Evolutionary conservation across 1,140 invertebrate genomes (phyloP), one percentile per base, ranked within the genome.

Genomic region (Battus philenor): DNA sequence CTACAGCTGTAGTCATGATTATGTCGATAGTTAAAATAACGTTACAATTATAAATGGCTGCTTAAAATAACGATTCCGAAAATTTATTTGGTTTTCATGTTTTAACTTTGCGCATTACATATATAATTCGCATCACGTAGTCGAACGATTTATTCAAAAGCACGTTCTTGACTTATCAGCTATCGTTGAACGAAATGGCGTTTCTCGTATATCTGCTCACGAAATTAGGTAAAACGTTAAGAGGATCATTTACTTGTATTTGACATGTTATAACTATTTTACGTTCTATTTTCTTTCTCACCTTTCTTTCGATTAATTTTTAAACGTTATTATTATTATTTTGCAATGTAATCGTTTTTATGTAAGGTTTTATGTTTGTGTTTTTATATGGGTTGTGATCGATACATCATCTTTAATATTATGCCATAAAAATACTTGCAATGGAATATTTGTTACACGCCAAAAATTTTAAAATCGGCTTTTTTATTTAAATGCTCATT

Each of bases 131-230:
- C 24, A 41, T 41, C 36, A 26, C 22, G 36, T 41, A 27, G 24
- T 11, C 36, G 36, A 41, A 41, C 36, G 36, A 41, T 41, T 41
- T 41, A 41, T 41, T 41, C 36, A 41, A 41, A 41, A 39, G 36
- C 36, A 39, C 36, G 36, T 39, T 39, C 36, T 39, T 39, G 36
- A 39, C 36, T 39, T 39, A 39, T 39, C 36, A 39, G 36, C 36
- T 39, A 39, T 16, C 36, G 36, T 4, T 27, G 36, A 39, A 39
- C 36, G 36, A 27, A 39, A 39, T 39, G 36, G 36, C 36, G 36
- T 16, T 26, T n/a, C 13, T 15, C 11, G 36, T 39, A 39, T 39
- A 39, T 39, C 11, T 39, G 36, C 13, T 41, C 38, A 41, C 24
- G 24, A 41, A 41, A 41, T 41, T 41, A 41, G 38, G 38, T 27